Base-by-base conservation (phyloP, 2,888 invertebrate species). In the Parascotia fuliginaria region DNA sequence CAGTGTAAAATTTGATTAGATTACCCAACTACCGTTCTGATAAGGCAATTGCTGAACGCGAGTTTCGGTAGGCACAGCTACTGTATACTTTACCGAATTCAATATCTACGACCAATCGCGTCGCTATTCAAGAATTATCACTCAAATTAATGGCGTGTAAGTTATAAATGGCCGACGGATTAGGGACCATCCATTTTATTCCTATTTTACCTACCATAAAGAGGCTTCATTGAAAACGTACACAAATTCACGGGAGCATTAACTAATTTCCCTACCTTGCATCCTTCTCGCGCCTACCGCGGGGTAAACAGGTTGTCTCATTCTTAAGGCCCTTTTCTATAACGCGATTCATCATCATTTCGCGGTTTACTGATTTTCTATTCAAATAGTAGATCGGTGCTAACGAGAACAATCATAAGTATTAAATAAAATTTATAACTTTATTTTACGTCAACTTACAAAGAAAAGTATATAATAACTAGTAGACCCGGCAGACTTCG, bases 111-210 rank as follows among this genome's bases (percentile, higher is more conserved):
- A 69, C 89, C 89, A 89, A 90, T 90, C 81, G 81, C 80, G 73
- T 75, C 81, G 84, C 84, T 73, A 79, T 80, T 79, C 83, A 80
- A 79, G 81, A 89, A 89, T 90, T 91, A 92, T 91, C 89, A 85
- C 86, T 87, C 88, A 88, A 92, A 90, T 91, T 92, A 92, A 92
- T 92, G 91, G 89, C 85, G 89, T 91, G 91, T 90, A 83, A 91
- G 89, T 89, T 92, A 91, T 91, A 91, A 91, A 92, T 92, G 91
- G 89, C 87, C 82, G 83, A 65, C 67, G 88, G 91, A 91, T 91
- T 92, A 91, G 83, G 86, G 75, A 60, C 85, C 84, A 89, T 88
- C 89, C 89, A 79, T 89, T 91, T 92, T 89, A 88, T 90, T 90
- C 89, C 90, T 89, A 89, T 89, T 90, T 90, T 90, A 89, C 90